Base-by-base conservation (phyloP, 2,888 invertebrate genomes). In the Apodemia mormo region DNA sequence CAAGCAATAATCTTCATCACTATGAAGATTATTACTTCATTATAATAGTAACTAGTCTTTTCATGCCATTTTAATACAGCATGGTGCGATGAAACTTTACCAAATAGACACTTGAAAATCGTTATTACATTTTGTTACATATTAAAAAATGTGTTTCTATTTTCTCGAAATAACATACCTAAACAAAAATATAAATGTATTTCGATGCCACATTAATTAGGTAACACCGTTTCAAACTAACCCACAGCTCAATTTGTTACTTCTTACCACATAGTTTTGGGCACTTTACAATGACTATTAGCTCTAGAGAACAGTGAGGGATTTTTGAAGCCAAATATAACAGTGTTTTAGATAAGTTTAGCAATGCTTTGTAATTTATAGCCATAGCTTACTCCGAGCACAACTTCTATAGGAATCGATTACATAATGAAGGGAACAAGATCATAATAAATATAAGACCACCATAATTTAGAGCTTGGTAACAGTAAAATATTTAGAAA, bases 341-440 rank as follows among this genome's bases (percentile, higher is more conserved):
- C 64, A 37, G 12, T n/a, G 64, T 37, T 64, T 37, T 33, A 64
- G 12, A 37, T 49, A 37, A 37, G 8, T 37, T 64, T 64, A 64
- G 64, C 64, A 14, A 64, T 33, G 64, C 64, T 64, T 64, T 64
- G 64, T 64, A 64, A 64, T 64, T 64, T 64, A 64, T 33, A 33
- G 64, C 64, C 14, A 5, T 33, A 37, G 64, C 64, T 37, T 64
- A 22, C 2, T 54, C 22, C 22, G 22, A 54, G 54, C 54, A 54
- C n/a, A 54, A 54, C 8, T 54, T 54, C 54, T 54, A 22, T 54
- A 1, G n/a, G 22, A 54, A 54, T 54, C 22, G 54, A 54, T 54
- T 54, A 49, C n/a, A 54, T 7, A 54, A 22, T 22, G 6, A 54
- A 54, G 54, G 22, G 54, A 54, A 54, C 54, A 22, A 54, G 22